phyloP scores from a whole-genome alignment of 2,888 invertebrate genomes.

The Cantharis rufa region DNA sequence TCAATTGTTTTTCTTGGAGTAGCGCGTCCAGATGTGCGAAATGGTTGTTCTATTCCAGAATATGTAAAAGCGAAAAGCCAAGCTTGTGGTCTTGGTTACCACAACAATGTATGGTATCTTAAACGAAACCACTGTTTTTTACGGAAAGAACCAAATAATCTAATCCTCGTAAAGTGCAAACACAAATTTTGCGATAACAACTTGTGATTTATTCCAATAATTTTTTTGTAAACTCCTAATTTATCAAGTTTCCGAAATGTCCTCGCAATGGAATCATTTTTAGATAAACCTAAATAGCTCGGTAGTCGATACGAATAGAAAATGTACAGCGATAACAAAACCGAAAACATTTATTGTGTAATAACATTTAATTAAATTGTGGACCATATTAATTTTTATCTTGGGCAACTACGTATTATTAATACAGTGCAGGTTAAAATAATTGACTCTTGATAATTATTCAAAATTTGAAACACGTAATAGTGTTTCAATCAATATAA shows the following conservation, averaged over 20 bases:
- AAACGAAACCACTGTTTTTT: neutral
- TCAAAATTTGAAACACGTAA: neutral
- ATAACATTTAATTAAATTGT: neutral
- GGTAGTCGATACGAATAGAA: neutral
- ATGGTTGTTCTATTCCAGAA: neutral
- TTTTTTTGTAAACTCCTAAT: neutral
- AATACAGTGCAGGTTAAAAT: neutral
- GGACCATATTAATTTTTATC: neutral
- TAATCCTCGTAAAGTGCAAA: neutral
- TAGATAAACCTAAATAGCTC: neutral
- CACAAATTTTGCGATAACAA: neutral
- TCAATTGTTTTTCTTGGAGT: too few relatives aligned
- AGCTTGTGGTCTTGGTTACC: neutral
- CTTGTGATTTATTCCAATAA: neutral
- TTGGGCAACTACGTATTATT: neutral
- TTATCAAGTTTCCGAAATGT: neutral
- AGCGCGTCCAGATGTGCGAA: too few relatives aligned
- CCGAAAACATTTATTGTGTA: neutral
- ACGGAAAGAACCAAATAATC: neutral
- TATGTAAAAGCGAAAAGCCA: neutral
- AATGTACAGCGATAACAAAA: neutral
- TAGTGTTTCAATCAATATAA: neutral
- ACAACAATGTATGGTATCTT: neutral
- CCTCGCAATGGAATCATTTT: neutral
- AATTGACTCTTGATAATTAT: neutral